Conservation (phyloP, 2,888 invertebrate genomes). For the Torymus tubicola region DNA sequence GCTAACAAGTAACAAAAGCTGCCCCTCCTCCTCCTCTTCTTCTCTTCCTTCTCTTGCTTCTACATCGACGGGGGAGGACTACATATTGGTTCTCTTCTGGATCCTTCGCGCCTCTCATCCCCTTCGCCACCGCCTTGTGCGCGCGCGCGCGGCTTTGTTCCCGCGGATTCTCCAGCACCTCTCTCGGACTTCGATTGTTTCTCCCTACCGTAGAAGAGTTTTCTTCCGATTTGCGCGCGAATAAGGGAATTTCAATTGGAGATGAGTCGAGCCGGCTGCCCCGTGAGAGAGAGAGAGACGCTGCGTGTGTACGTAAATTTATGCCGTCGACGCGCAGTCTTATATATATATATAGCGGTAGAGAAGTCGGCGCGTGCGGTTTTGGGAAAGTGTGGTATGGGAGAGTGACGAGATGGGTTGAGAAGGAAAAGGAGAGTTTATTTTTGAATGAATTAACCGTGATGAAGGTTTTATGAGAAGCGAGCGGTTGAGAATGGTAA, state of each 20-base stretch:
- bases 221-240: constrained; percentile 19
- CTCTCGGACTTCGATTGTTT: constrained; percentile 50
- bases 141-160: neutral
- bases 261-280: constrained; percentile 9
- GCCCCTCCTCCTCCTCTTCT: constrained; percentile 61
- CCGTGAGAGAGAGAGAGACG: no score
- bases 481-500: no score
- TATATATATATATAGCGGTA: no score
- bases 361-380: no score
- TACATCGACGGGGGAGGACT: constrained; percentile 52
- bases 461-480: no score
- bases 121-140: constrained; percentile 58
- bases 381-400: no score
- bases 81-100: constrained; percentile 45
- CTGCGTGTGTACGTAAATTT: constrained; percentile 11
- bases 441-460: no score
- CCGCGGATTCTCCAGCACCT: constrained; percentile 39
- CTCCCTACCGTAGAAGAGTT: constrained; percentile 7
- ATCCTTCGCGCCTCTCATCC: constrained; percentile 60
- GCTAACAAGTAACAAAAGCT: constrained; percentile 72
- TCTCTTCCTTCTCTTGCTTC: neutral
- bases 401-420: no score
- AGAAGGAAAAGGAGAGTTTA: no score
- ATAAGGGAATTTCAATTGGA: constrained; percentile 52
- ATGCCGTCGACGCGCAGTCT: constrained; percentile 2